Base-by-base conservation (phyloP, 1,140 invertebrate genomes). In the Hydropsyche tenuis region DNA sequence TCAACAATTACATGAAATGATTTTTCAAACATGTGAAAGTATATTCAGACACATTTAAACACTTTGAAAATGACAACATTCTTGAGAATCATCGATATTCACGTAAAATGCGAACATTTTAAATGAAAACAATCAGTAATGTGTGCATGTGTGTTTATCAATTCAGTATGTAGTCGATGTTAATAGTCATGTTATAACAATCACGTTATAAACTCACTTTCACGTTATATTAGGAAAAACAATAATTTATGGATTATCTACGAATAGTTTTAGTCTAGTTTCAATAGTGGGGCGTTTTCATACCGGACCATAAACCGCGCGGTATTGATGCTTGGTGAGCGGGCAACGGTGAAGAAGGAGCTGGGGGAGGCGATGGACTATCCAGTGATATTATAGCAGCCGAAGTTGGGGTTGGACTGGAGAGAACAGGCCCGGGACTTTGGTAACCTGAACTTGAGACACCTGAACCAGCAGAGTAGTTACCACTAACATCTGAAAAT, bases 391-490 rank as follows among this genome's bases (percentile, higher is more conserved):
- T 88, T 22, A 88, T 84, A 16, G 79, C 81, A 51, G 82, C 64
- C 73, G 78, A 53, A 3, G 68, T 18, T 4, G 70, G 18, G 7
- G 45, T 66, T 0, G 75, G 72, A 53, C 51, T 69, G 1, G 64
- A 64, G 14, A 75, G 64, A 14, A 64, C 72, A n/a, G 72, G 79
- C 70, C 78, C 72, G 48, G 83, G 83, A 60, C 82, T 84, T 23
- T 85, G 83, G 80, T 88, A 88, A 4, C 87, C 87, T 51, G 86
- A 87, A 76, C 86, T 87, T 4, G 86, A 85, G 30, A 88, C 87
- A 27, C 86, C 85, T 25, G 86, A 84, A 9, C 81, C 80, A 51
- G 80, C 74, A n/a, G 79, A 79, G 74, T 79, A 78, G 77, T 80
- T 81, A 37, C 79, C 80, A 62, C 77, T 80, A 14, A 78, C 81